Conservation (phyloP, 2,888 invertebrate genomes). For the Morpho deidamia region DNA sequence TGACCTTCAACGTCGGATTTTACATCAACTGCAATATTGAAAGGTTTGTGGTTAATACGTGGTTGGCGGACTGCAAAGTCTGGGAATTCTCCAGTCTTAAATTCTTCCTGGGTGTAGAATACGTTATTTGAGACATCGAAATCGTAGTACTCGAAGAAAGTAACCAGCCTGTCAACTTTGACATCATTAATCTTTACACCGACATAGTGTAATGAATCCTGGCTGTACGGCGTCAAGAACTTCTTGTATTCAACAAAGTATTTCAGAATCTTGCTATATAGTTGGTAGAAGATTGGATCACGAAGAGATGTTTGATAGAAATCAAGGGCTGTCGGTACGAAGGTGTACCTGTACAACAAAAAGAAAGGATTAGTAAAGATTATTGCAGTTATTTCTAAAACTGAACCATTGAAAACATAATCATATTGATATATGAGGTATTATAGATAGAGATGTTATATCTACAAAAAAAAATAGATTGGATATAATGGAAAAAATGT, state of each 20-base stretch:
- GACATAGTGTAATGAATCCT: constrained; percentile 74
- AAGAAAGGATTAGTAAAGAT: constrained; percentile 28
- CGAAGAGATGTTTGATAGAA: constrained; percentile 82
- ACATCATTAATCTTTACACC: constrained; percentile 81
- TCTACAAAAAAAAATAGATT: too few species aligned
- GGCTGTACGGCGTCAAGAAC: constrained; percentile 76
- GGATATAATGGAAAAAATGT: too few species aligned
- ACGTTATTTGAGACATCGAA: constrained; percentile 79
- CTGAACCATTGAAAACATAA: too few species aligned
- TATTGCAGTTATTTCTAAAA: too few species aligned
- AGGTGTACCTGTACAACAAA: constrained; percentile 45
- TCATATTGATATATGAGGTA: too few species aligned
- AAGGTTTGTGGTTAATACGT: constrained; percentile 84
- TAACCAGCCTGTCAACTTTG: constrained; percentile 79
- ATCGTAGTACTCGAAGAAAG: constrained; percentile 83
- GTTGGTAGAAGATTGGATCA: constrained; percentile 84
- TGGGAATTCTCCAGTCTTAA: constrained; percentile 49
- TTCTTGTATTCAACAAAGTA: constrained; percentile 80
- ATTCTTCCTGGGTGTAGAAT: constrained; percentile 42
- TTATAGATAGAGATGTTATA: too few species aligned
- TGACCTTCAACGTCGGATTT: constrained; percentile 77
- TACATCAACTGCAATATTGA: constrained; percentile 79
- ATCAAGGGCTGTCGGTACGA: constrained; percentile 79
- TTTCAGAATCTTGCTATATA: constrained; percentile 79
- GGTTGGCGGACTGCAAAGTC: constrained; percentile 80